Evolutionary conservation across 2,888 invertebrate genomes (phyloP), one percentile per base, ranked within the genome.

Genomic region (Tenthredo amoena): DNA sequence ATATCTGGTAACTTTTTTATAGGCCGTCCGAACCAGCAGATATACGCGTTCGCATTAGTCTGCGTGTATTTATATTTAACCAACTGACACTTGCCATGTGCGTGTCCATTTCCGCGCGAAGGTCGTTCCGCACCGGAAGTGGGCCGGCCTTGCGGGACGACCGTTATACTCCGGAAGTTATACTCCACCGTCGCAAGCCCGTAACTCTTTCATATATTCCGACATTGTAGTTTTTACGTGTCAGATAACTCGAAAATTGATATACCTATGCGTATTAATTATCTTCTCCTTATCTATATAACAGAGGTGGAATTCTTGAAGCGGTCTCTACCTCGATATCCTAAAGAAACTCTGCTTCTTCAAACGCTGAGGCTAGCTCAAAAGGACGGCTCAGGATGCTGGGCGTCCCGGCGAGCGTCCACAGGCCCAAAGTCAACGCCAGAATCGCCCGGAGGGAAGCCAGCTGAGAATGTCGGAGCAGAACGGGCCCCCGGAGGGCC

Each of bases 401-500:
- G 92, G 91, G 90, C 87, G 86, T 87, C 86, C 87, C 88, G 88
- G 86, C 88, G 88, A 88, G 85, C 84, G 85, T 77, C 88, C 72
- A 34, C 71, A 87, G 86, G 86, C 85, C 84, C 82, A 84, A 87
- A 86, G 87, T 87, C 86, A 87, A 87, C 87, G 86, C 86, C 86
- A 85, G 87, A 87, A 86, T 86, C 86, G 87, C 82, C 85, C 76
- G 88, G 87, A 87, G 88, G 86, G 88, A 85, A 89, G 92, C 88
- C 89, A 91, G 93, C 92, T 93, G 92, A 92, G 92, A 89, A 93
- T 93, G 92, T 92, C 93, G 87, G 92, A 93, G 87, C 93, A 93
- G 91, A 93, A 92, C 90, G 93, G 92, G 91, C 91, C 92, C 89
- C 89, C 91, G 87, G 93, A 92, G 90, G 92, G 85, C 86, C 85